These are phyloP conservation scores for Nematolebias whitei DNA, from an alignment of 2,113 vertebrate species.

Conservation along the genomic window DNA sequence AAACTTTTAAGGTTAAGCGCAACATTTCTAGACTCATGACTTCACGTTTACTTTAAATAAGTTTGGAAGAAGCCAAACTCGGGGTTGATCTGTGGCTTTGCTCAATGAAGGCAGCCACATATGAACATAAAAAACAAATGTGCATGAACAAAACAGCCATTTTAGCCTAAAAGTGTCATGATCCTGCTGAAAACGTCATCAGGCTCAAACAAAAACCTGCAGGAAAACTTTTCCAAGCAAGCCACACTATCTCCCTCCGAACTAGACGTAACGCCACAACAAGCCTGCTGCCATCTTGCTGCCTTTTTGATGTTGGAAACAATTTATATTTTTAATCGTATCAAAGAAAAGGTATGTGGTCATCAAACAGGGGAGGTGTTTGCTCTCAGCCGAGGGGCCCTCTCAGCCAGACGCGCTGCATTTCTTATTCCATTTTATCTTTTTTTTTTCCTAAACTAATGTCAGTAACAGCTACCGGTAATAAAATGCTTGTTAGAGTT, in stretches of 20 bases:
- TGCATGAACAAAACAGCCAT: background rate
- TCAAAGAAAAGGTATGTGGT: conserved; percentile 94
- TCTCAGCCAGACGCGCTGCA: conserved; percentile 86
- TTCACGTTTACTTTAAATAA: no score
- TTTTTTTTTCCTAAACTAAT: conserved; percentile 89
- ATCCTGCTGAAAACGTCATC: conserved; percentile 9
- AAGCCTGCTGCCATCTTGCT: conserved; percentile 80
- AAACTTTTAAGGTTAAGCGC: no score
- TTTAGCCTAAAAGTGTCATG: background rate
- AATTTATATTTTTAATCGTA: conserved; percentile 99
- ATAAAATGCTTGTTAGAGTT: conserved; percentile 99
- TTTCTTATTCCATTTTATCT: conserved; percentile 99
- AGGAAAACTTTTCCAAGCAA: background rate
- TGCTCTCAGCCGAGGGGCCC: conserved; percentile 85
- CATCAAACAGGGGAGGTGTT: conserved; percentile 91
- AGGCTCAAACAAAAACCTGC: conserved; percentile 2
- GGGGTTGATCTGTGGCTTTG: no score
- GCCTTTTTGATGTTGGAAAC: conserved; percentile 94
- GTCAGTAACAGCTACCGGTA: conserved; percentile 99
- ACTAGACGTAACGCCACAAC: conserved; percentile 26
- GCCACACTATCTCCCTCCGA: conserved; percentile 11
- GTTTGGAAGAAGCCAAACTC: no score
- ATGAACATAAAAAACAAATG: background rate
- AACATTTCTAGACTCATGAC: no score
- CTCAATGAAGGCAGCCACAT: background rate